Evolutionary conservation across 2,113 vertebrate genomes (phyloP).

Genomic region (Ceyx cyanopectus): DNA sequence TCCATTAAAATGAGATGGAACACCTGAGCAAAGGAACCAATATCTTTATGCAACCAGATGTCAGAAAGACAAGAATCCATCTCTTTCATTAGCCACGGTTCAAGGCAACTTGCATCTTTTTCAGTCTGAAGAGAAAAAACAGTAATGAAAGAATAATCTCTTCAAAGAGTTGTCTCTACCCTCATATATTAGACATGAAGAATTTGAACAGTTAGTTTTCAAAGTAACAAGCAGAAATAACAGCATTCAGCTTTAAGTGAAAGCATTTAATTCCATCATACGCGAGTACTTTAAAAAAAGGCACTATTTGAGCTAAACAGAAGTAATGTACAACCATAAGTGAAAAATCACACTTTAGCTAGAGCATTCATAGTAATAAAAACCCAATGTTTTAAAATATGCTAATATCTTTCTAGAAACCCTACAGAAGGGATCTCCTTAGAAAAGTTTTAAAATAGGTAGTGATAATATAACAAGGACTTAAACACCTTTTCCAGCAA

Average conservation of each 20-base stretch:
- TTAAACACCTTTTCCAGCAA: background rate
- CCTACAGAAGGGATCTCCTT: background rate
- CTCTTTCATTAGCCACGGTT: conserved; percentile 89
- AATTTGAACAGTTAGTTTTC: background rate
- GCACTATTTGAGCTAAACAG: background rate
- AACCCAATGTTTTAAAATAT: background rate
- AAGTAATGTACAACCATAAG: background rate
- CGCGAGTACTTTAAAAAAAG: background rate
- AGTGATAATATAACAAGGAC: background rate
- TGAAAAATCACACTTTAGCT: background rate
- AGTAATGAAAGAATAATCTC: background rate
- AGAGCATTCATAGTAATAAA: background rate
- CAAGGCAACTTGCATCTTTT: conserved; percentile 82
- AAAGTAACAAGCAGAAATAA: background rate
- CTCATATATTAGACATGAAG: background rate
- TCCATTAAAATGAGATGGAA: conserved; percentile 93
- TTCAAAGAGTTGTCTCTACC: background rate
- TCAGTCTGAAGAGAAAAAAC: conserved; percentile 76
- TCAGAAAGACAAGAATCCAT: conserved; percentile 93
- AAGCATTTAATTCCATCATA: background rate
- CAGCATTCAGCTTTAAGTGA: background rate
- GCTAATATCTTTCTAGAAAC: background rate
- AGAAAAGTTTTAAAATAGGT: background rate
- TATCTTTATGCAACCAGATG: conserved; percentile 88
- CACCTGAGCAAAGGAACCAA: conserved; percentile 87